A percentile compares a stretch with the other conserved stretches of the same genome.
phyloP scores from a whole-genome alignment of 2,888 invertebrate species.

The Eupithecia inturbata region DNA sequence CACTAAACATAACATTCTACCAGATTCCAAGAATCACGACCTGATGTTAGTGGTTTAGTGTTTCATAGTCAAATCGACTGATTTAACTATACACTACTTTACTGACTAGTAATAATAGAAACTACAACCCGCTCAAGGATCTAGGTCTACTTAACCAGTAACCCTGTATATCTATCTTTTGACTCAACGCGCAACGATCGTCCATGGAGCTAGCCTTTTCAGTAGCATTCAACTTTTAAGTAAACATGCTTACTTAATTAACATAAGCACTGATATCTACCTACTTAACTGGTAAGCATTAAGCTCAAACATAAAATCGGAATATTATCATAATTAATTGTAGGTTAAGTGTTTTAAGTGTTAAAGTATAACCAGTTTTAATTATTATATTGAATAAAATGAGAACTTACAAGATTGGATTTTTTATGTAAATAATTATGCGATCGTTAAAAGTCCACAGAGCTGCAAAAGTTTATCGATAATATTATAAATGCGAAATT shows the following conservation, averaged over 20 bases:
- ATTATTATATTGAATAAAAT: conserved; percentile 1
- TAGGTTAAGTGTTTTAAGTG: conserved; percentile 1
- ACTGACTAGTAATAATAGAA: no score
- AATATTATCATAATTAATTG: neutral
- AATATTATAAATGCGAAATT: no score
- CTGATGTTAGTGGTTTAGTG: no score
- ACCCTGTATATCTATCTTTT: no score
- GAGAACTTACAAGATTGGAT: neutral
- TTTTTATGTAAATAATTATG: neutral
- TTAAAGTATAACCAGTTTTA: neutral
- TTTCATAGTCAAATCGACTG: no score
- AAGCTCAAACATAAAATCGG: neutral
- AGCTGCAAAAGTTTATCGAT: neutral
- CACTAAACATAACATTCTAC: no score
- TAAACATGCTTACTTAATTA: neutral
- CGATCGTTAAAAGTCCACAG: neutral
- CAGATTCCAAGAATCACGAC: no score
- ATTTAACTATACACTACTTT: no score
- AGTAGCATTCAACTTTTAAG: neutral
- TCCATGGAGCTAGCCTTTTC: neutral
- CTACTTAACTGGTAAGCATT: neutral
- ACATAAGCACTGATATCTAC: neutral
- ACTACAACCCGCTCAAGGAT: no score
- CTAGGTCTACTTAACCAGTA: no score
- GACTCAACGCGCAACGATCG: no score